Conservation (phyloP, 1,140 invertebrate species). For the Bombus turneri region DNA sequence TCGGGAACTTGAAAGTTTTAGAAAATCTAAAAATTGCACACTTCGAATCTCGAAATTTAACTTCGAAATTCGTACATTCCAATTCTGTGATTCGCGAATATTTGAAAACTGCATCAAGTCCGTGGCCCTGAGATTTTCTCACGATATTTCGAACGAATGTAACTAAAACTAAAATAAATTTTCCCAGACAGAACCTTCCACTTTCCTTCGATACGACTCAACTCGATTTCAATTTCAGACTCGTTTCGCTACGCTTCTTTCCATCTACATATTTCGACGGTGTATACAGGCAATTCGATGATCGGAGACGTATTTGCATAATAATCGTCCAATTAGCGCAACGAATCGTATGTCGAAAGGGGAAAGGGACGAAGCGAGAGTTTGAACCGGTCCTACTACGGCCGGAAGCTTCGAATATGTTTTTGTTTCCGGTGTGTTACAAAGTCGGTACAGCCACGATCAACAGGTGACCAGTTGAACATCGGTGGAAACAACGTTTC, state of each 20-base stretch:
- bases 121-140: no score
- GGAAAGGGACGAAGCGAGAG: background rate
- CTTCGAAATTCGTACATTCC: background rate
- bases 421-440: conserved; percentile 60
- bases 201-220: no score
- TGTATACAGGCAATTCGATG: background rate
- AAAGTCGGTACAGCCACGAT: conserved; percentile 51
- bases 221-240: background rate
- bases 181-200: background rate
- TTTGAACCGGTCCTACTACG: conserved; percentile 22
- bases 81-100: no score
- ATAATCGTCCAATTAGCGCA: conserved; percentile 44
- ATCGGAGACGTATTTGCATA: conserved; percentile 31
- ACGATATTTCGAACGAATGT: no score
- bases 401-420: conserved; percentile 59
- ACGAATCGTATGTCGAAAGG: conserved; percentile 25
- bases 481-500: conserved; percentile 55
- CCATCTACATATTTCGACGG: no score
- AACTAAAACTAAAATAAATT: background rate
- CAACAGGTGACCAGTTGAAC: conserved; percentile 69
- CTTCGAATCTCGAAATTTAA: no score
- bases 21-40: no score
- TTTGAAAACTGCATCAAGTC: no score
- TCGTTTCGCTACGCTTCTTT: background rate
- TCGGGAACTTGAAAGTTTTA: no score